These are phyloP conservation scores for Rhombomys opimus DNA, from an alignment of 2,113 vertebrate species.

Conservation along the genomic window DNA sequence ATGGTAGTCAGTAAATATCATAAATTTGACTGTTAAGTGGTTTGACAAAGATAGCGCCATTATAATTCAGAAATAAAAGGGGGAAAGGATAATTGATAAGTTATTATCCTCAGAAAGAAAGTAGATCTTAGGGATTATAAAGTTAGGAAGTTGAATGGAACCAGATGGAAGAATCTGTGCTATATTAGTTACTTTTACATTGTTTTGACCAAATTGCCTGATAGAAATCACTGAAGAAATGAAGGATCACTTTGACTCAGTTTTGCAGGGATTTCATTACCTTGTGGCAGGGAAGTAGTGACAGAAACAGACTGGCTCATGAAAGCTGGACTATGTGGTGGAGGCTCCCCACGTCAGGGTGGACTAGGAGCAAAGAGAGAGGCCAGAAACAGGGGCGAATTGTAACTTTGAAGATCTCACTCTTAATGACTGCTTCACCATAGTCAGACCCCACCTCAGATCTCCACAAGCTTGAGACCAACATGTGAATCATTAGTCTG, in stretches of 20 bases:
- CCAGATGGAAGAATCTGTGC: background rate
- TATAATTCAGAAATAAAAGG: conserved; percentile 38
- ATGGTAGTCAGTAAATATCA: background rate
- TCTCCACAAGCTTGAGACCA: background rate
- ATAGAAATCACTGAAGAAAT: background rate
- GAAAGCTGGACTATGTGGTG: background rate
- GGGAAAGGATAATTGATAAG: background rate
- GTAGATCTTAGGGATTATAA: background rate
- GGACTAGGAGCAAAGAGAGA: background rate
- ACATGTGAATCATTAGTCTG: background rate
- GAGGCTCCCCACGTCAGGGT: background rate
- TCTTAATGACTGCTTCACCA: background rate
- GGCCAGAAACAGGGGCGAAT: background rate
- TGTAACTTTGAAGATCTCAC: background rate
- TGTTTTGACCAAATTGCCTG: background rate
- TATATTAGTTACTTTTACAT: background rate
- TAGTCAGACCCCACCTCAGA: background rate
- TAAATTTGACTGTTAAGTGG: background rate
- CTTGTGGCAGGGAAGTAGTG: background rate
- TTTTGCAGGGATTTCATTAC: background rate
- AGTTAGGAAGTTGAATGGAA: conserved; percentile 8
- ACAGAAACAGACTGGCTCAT: background rate
- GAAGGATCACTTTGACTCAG: background rate
- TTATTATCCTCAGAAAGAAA: background rate
- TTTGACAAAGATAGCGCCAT: background rate